Conservation (phyloP, 2,113 vertebrate genomes). For the Copsychus sechellarum region DNA sequence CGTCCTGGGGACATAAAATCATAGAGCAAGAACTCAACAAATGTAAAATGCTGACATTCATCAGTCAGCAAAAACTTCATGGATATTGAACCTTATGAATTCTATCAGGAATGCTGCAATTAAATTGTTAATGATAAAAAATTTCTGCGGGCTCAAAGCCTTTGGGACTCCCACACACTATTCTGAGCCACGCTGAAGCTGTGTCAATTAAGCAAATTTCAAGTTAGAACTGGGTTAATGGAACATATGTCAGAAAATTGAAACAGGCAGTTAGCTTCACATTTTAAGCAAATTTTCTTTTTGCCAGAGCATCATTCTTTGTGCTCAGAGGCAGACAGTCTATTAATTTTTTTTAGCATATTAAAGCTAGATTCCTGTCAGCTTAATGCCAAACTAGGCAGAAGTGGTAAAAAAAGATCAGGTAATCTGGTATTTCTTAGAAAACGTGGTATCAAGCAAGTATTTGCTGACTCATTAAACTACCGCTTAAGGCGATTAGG, state of each 20-base stretch:
- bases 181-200: not conserved
- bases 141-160: not conserved
- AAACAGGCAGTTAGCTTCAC: not conserved
- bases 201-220: not conserved
- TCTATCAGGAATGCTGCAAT: not conserved
- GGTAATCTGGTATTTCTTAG: not conserved
- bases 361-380: not conserved
- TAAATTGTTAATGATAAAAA: not conserved
- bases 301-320: not conserved
- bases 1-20: not conserved
- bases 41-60: not conserved
- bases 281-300: not conserved
- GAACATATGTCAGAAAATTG: not conserved
- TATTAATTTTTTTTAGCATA: not conserved
- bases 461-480: not conserved
- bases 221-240: constrained; percentile 36
- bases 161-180: not conserved
- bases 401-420: not conserved
- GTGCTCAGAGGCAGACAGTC: not conserved
- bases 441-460: not conserved
- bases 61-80: not conserved
- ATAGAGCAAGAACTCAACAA: not conserved
- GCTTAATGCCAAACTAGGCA: not conserved
- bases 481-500: not conserved
- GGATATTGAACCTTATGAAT: not conserved